Percentiles rank a stretch among this genome's conserved stretches.
Evolutionary conservation across 2,113 vertebrate species (phyloP).

Genomic region (Stictonetta naevosa): DNA sequence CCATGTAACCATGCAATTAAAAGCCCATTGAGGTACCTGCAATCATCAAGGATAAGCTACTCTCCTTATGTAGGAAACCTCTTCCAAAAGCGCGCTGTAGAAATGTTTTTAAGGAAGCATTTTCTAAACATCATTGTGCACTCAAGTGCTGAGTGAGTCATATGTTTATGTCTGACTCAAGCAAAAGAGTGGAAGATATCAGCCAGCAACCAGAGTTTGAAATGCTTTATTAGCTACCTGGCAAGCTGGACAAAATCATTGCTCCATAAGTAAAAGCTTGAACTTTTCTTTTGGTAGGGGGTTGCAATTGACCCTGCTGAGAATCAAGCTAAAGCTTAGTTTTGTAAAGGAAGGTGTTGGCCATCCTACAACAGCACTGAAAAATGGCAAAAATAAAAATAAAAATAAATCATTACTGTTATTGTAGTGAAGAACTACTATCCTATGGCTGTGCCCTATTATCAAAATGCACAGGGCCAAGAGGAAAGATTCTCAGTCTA

Average conservation of each 20-base stretch:
- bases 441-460: background rate
- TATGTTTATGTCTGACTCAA: background rate
- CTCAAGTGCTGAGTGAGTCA: conserved; percentile 57
- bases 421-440: background rate
- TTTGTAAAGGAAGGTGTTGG: background rate
- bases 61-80: background rate
- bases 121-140: conserved; percentile 43
- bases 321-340: background rate
- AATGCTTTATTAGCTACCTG: conserved; percentile 35
- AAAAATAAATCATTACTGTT: background rate
- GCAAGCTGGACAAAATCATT: background rate
- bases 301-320: background rate
- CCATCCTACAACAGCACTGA: background rate
- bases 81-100: background rate
- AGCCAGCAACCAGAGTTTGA: conserved; percentile 27
- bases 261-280: background rate
- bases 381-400: background rate
- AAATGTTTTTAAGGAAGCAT: conserved; percentile 33
- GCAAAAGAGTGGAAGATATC: background rate
- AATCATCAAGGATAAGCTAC: conserved; percentile 47
- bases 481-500: background rate
- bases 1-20: background rate
- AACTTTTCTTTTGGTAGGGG: background rate
- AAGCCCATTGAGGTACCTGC: conserved; percentile 3
- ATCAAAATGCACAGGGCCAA: background rate